Evolutionary conservation across 2,797 vertebrate genomes (phyloP), one percentile per base, ranked within the genome.

Genomic region (Poecilia picta): DNA sequence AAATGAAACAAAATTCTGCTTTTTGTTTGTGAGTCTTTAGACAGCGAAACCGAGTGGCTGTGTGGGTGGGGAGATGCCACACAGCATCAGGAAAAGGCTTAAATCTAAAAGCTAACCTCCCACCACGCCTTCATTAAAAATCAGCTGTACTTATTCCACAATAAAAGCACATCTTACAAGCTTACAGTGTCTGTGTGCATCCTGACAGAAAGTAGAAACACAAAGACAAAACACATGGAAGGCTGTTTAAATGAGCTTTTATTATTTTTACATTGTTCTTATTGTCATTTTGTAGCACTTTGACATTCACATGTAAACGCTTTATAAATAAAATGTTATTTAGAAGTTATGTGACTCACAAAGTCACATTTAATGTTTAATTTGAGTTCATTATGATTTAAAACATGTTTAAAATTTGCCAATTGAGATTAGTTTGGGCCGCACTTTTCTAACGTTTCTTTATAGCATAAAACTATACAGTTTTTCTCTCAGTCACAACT

Each of bases 11-110:
- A 0, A 31, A 70, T 46, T 46, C 73, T 11, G 20, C 47, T 78
- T 75, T 51, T 53, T 74, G 66, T 79, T 41, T n/a, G 39, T 73
- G 64, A 79, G 55, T 31, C 68, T 77, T 71, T 33, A 59, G 73
- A 36, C 1, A 43, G 33, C 72, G 82, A 49, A 57, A 33, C 8
- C 23, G 10, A 8, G 47, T 0, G 36, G 39, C 36, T 62, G 85
- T 81, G 88, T 85, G 79, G 85, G 85, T 74, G 85, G 85, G 85
- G 80, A 89, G 78, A 80, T 78, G 76, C 85, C 81, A 31, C 39
- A 1, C 55, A 23, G 11, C 41, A n/a, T 76, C 46, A 49, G 66
- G 31, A 71, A 80, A 57, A 28, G 4, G 13, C 45, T 16, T 71
- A 66, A 84, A 79, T 75, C 55, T 46, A 74, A 76, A 53, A 8